These are phyloP conservation scores for Ormyrus pomaceus DNA, from an alignment of 2,888 invertebrate genomes.

Conservation along the genomic window DNA sequence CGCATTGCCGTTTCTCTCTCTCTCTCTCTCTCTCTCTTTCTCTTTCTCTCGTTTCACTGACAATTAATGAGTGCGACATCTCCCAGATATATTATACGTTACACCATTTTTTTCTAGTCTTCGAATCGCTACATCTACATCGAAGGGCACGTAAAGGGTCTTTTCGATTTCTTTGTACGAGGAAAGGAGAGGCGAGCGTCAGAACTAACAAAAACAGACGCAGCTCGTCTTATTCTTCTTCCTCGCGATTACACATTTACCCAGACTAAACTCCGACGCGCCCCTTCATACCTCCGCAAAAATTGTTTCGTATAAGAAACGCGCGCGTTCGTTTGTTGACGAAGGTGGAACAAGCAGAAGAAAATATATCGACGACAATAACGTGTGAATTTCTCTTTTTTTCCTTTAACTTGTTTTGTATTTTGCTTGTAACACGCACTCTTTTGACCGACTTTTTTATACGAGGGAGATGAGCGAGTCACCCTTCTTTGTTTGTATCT, in stretches of 20 bases:
- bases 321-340: neutral
- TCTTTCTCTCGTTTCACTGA: neutral
- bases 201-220: neutral
- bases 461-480: neutral
- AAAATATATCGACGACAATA: constrained; percentile 52
- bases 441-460: constrained; percentile 16
- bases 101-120: constrained; percentile 54
- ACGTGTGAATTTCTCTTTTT: constrained; percentile 29
- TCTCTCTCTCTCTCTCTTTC: too few species aligned
- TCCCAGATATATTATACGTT: neutral
- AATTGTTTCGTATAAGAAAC: constrained; percentile 1
- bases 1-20: neutral
- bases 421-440: neutral
- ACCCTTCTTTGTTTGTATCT: constrained; percentile 16
- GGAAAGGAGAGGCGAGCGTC: neutral
- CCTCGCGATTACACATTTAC: neutral
- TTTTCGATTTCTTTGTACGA: constrained; percentile 10
- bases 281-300: neutral
- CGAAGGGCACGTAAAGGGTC: constrained; percentile 32
- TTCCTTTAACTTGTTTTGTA: constrained; percentile 1
- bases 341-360: neutral
- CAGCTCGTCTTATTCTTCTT: neutral
- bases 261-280: constrained; percentile 18
- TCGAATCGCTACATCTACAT: constrained; percentile 48
- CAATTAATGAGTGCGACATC: neutral